Percentiles rank a stretch among this genome's conserved stretches.
Conservation (phyloP, 2,113 vertebrate genomes). For the Eubucco bourcierii region DNA sequence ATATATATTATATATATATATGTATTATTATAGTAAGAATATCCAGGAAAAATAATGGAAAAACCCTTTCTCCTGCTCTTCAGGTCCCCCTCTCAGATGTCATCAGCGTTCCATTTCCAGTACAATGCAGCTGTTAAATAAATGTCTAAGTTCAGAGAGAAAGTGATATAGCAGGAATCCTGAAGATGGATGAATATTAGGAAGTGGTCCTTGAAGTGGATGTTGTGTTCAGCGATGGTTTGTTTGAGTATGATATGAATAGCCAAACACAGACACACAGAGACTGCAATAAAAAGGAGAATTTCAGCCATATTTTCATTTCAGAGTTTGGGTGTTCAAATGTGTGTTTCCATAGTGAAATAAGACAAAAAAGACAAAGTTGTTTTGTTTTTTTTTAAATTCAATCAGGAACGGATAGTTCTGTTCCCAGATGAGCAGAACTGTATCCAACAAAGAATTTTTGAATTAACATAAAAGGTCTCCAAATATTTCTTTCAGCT, state of each 20-base stretch:
- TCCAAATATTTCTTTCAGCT: background rate
- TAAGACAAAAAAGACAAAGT: background rate
- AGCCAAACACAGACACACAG: background rate
- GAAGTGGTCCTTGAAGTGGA: background rate
- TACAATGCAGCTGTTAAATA: background rate
- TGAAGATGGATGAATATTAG: background rate
- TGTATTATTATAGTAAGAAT: background rate
- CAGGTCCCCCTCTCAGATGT: background rate
- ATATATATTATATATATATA: background rate
- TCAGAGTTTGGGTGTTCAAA: background rate
- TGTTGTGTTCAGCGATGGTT: background rate
- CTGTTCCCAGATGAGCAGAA: background rate
- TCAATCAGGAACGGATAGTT: background rate
- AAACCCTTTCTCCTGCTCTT: background rate
- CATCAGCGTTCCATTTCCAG: background rate
- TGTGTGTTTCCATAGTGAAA: background rate
- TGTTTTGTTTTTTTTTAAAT: too few species aligned
- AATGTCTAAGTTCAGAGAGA: background rate
- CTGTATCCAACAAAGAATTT: background rate
- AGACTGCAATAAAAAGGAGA: background rate
- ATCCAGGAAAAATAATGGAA: background rate
- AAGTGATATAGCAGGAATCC: background rate
- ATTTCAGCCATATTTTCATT: background rate
- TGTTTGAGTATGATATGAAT: background rate
- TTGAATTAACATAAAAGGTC: background rate